Conservation (phyloP, 1,140 invertebrate genomes). For the Ceratina calcarata region DNA sequence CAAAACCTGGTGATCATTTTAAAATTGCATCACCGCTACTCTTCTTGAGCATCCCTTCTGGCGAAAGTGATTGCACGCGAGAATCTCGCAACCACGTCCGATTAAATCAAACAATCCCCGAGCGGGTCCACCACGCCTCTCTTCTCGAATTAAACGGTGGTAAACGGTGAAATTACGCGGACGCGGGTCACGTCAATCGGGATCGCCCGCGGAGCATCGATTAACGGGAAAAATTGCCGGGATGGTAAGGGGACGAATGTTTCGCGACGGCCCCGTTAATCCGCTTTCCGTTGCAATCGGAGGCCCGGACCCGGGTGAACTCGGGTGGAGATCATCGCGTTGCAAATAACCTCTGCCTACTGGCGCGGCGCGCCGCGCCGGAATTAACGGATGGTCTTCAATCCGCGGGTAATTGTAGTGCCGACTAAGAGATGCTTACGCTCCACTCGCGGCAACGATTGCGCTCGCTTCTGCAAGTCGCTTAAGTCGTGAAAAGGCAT, state of each 20-base stretch:
- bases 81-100: conserved; percentile 32
- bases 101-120: conserved; percentile 15
- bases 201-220: conserved; percentile 42
- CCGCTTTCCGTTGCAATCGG: conserved; percentile 55
- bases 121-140: conserved; percentile 14
- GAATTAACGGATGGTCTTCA: conserved; percentile 63
- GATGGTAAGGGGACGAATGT: conserved; percentile 30
- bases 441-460: conserved; percentile 44
- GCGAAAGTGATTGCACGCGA: conserved; percentile 1
- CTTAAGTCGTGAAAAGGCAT: conserved; percentile 45
- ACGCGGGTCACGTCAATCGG: conserved; percentile 28
- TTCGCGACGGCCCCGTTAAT: conserved; percentile 56
- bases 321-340: conserved; percentile 54
- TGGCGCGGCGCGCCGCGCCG: conserved; percentile 1
- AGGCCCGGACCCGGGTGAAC: conserved; percentile 13
- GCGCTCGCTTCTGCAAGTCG: conserved; percentile 39
- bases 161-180: conserved; percentile 48
- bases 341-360: conserved; percentile 65
- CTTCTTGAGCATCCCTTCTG: no score
- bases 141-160: conserved; percentile 46
- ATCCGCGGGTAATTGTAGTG: conserved; percentile 59
- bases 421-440: conserved; percentile 64
- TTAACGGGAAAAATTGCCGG: conserved; percentile 48
- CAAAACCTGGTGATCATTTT: no score
- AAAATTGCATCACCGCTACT: no score